phyloP scores from a whole-genome alignment of 2,113 vertebrate genomes.

The Spermophilus dauricus region DNA sequence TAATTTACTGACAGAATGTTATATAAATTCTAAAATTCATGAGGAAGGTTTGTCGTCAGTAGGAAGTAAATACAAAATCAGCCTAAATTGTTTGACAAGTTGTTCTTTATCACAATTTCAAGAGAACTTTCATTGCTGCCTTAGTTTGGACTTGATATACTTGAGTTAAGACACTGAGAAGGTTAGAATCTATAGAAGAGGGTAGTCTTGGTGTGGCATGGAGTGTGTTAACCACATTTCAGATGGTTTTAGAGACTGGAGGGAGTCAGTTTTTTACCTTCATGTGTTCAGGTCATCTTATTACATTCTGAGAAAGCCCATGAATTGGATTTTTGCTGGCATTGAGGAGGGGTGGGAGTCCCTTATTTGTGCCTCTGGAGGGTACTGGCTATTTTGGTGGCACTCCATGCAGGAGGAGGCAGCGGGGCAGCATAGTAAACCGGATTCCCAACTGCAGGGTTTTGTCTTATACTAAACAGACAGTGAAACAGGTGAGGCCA shows the following conservation, averaged over 20 bases:
- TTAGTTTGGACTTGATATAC: neutral
- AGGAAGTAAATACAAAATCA: neutral
- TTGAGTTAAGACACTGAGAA: neutral
- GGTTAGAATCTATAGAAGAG: neutral
- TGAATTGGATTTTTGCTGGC: neutral
- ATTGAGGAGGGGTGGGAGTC: no score
- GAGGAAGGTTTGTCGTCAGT: neutral
- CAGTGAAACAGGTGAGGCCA: neutral
- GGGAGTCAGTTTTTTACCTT: neutral
- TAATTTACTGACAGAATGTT: neutral
- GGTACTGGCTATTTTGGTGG: neutral
- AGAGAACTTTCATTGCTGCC: neutral
- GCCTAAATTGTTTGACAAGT: neutral
- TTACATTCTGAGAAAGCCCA: neutral
- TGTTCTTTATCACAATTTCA: neutral
- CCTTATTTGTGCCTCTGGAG: neutral
- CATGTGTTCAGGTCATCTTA: neutral
- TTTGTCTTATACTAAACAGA: neutral
- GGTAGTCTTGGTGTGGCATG: no score
- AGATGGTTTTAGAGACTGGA: neutral
- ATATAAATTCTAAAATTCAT: neutral
- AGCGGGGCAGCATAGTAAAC: accelerated
- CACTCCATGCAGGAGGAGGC: neutral
- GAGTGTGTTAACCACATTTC: neutral
- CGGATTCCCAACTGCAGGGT: neutral